Percentiles rank a stretch among this genome's conserved stretches.
Conservation (phyloP, 2,113 vertebrate species). For the Zosterops lateralis region DNA sequence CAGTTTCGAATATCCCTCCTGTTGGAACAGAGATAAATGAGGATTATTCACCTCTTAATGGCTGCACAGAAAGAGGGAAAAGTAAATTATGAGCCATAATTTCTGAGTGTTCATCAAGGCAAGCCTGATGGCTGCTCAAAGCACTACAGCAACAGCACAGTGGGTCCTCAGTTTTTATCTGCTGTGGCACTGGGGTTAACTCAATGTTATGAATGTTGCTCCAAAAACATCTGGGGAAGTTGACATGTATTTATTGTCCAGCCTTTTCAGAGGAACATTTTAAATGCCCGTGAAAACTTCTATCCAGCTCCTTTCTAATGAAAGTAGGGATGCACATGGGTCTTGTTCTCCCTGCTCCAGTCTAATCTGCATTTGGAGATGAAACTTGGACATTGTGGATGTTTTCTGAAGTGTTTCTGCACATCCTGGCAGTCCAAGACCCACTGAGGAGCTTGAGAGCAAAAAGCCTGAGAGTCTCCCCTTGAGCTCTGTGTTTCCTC, state of each 20-base stretch:
- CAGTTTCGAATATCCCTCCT: constrained; percentile 98
- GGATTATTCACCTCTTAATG: neutral
- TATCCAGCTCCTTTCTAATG: neutral
- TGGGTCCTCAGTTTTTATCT: neutral
- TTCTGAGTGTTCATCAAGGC: neutral
- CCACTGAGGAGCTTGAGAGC: neutral
- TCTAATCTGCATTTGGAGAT: neutral
- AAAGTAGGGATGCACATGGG: neutral
- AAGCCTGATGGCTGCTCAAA: neutral
- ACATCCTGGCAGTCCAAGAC: neutral
- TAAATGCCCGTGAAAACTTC: neutral
- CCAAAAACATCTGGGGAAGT: neutral
- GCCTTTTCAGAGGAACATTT: neutral
- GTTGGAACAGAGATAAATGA: constrained; percentile 65
- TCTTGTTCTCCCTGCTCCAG: neutral
- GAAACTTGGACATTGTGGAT: neutral
- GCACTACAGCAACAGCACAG: neutral
- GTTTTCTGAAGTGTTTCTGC: neutral
- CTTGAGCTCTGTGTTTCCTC: neutral
- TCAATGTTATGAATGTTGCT: neutral
- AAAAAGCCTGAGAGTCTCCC: neutral
- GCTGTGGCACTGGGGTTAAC: neutral
- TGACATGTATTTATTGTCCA: accelerated
- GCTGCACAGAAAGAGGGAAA: neutral
- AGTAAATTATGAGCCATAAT: accelerated